These are phyloP conservation scores for Drosophila anomalata DNA, from an alignment of 2,888 invertebrate species.

Conservation along the genomic window DNA sequence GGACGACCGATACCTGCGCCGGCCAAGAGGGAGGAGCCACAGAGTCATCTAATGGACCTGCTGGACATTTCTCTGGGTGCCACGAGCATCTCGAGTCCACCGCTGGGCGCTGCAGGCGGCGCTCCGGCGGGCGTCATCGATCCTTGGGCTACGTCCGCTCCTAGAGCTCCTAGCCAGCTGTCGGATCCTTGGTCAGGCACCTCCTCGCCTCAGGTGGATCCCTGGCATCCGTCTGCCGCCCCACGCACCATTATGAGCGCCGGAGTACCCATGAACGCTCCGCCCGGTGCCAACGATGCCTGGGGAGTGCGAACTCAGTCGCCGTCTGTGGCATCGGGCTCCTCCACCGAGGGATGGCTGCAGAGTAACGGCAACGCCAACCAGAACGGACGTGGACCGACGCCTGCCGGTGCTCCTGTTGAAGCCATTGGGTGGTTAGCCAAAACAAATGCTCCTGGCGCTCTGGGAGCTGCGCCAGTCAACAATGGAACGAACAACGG, in stretches of 20 bases:
- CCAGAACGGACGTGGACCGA: conserved; percentile 62
- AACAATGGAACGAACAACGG: conserved; percentile 53
- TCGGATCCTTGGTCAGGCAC: conserved; percentile 84
- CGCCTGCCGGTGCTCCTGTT: conserved; percentile 51
- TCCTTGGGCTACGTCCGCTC: conserved; percentile 89
- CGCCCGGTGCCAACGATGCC: conserved; percentile 60
- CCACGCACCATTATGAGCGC: conserved; percentile 74
- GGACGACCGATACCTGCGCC: conserved; percentile 63
- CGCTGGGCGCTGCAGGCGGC: conserved; percentile 81
- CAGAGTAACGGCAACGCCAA: conserved; percentile 79
- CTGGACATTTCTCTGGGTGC: conserved; percentile 91
- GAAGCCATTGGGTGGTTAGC: conserved; percentile 78
- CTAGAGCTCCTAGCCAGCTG: conserved; percentile 83
- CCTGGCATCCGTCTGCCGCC: conserved; percentile 81
- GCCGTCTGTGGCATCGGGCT: conserved; percentile 83
- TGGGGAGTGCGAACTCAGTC: conserved; percentile 83
- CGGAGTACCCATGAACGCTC: conserved; percentile 66
- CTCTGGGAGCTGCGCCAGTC: conserved; percentile 58
- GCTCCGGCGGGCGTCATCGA: conserved; percentile 84
- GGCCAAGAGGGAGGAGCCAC: conserved; percentile 81
- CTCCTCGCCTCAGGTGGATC: conserved; percentile 82
- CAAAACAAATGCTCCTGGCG: conserved; percentile 62
- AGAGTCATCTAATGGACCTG: conserved; percentile 92
- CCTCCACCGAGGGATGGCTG: conserved; percentile 84
- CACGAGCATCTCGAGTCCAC: conserved; percentile 85